Evolutionary conservation across 2,797 vertebrate species (phyloP), one percentile per base, ranked within the genome.

Genomic region (Eospalax fontanierii): DNA sequence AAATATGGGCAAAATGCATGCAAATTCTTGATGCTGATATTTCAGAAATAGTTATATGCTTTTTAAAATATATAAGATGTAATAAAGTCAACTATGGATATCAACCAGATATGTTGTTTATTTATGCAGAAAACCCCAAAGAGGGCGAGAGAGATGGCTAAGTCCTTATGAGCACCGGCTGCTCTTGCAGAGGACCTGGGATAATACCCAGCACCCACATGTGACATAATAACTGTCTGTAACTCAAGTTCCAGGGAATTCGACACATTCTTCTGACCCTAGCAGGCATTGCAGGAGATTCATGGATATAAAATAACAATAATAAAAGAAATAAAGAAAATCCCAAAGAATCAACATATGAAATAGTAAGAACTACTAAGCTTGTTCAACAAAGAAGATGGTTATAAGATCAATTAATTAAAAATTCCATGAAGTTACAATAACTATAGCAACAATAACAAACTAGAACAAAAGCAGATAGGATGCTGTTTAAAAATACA

Each of bases 81-180:
- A 74, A 84, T 79, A 80, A 75, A 61, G 63, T 81, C 30, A 74
- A 68, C 35, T 79, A 78, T 90, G 76, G 28, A 66, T 93, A 87
- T 54, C 59, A 22, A 79, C 22, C 26, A 35, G 71, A n/a, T 30
- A 84, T 16, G 79, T 30, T 74, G 68, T 71, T 68, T 94, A 46
- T 63, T 80, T 75, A 68, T 79, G 28, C 54, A 75, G 65, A 28
- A 93, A 46, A 61, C 59, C 8, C 79, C 26, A 87, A 74, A 40
- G 16, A 90, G n/a, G n/a, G n/a, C n/a, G n/a, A n/a, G n/a, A n/a
- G n/a, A n/a, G n/a, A n/a, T n/a, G n/a, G n/a, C n/a, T n/a, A n/a
- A n/a, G n/a, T n/a, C n/a, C n/a, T n/a, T n/a, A n/a, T n/a, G n/a
- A n/a, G n/a, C n/a, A n/a, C n/a, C n/a, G n/a, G n/a, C n/a, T n/a